Base-by-base conservation (phyloP, 2,113 vertebrate species). In the Thunnus maccoyii region DNA sequence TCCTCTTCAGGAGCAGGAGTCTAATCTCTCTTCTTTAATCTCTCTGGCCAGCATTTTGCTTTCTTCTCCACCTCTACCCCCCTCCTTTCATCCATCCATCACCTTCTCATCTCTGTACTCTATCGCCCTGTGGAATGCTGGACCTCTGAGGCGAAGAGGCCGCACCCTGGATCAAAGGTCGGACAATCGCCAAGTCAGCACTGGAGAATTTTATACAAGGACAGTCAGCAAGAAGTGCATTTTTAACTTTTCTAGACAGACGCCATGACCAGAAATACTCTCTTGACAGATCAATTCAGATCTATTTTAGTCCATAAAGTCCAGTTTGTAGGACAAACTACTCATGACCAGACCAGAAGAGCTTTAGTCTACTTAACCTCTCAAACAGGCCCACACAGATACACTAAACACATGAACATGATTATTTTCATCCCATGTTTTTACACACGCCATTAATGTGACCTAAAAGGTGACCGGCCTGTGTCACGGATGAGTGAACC, bases 1-100 rank as follows among this genome's bases (percentile, higher is more conserved):
- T 73, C 71, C 85, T 91, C 87, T 90, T 90, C 89, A 63, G 86
- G 78, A 87, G 81, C 84, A 82, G 76, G 41, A 91, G 86, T 85
- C 86, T 94, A 92, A 94, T 94, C 91, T 94, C 86, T 77, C 60
- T 86, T 86, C 89, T 93, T 93, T 92, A 93, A 93, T 94, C 91
- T 94, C 83, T 36, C 57, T 47, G 78, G 81, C 88, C 85, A 85
- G 77, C 61, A 30, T 91, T 93, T 88, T 88, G 82, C 85, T 91
- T 91, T 93, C 80, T 90, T 93, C 89, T 91, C 84, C 74, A 87
- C 89, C 84, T 90, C 86, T 68, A 78, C 78, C 84, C 80, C 83
- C 84, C 82, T 83, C 80, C 86, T 89, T 87, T 89, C 86, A 89
- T 92, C 91, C 89, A 86, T 93, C 90, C 89, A 88, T 92, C 89